Evolutionary conservation across 2,888 invertebrate species (phyloP), one percentile per base, ranked within the genome.

Genomic region (Philonicus albiceps): DNA sequence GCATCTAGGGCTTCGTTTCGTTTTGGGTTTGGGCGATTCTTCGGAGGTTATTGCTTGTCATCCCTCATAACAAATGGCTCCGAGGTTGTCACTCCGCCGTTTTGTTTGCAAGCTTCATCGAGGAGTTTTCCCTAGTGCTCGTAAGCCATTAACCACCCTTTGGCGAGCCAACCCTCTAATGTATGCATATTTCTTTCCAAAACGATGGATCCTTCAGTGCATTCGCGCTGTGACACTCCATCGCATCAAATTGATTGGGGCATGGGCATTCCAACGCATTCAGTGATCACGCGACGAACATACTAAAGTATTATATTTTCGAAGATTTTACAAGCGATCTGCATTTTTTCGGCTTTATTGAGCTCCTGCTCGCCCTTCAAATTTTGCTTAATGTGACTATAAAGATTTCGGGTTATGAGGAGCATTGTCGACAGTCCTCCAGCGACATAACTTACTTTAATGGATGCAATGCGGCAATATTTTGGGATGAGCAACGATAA

Each of bases 391-490:
- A 73, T 84, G 73, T n/a, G 40, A 13, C 64, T 16, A 31, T 84
- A 72, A 73, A 72, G 73, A 73, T 43, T 84, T 27, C 40, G 27
- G 73, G 73, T 30, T 72, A 43, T 19, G 73, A 73, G 72, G 37
- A 30, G 72, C 30, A 37, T 40, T 84, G 73, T 73, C 84, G 72
- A 22, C 37, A 22, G 37, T 72, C 72, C 40, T 53, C 72, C 72
- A 8, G 16, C 72, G 73, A 73, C 84, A 73, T 84, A 84, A 84
- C 84, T 84, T 84, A 84, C 73, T 84, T 84, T 84, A 84, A 84
- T 84, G 84, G 84, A 84, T 84, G 43, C 72, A 27, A 16, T 84
- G 84, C 84, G 16, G 84, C 84, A 73, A 43, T 84, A 83, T 84
- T n/a, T 84, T 49, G 19, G 73, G 27, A 43, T 43, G 84, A 73